Percentiles rank a stretch among this genome's conserved stretches.
Evolutionary conservation across 2,113 vertebrate genomes (phyloP).

Genomic region (Neolamprologus fasciatus): DNA sequence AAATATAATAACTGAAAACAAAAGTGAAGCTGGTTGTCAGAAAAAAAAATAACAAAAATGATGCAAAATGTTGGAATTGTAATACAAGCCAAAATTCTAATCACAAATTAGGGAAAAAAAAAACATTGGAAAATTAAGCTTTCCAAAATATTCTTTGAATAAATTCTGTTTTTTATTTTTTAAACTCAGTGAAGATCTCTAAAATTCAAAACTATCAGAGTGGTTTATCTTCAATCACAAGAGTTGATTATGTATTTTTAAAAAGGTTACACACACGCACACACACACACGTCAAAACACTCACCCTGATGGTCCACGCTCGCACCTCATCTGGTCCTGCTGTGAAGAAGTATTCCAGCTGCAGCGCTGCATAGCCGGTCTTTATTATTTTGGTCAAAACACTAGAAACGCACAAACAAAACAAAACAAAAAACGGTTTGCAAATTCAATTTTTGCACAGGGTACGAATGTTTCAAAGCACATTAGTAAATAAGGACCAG

Average conservation of each 20-base stretch:
- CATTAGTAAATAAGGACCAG: neutral
- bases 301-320: slow-evolving; percentile 98
- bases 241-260: neutral
- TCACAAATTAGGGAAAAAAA: neutral
- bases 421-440: neutral
- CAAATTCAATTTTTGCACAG: neutral
- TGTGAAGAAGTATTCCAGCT: slow-evolving; percentile 99
- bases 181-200: neutral
- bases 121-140: neutral
- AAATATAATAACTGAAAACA: neutral
- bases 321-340: slow-evolving; percentile 98
- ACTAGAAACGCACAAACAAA: slow-evolving; percentile 52
- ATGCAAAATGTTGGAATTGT: neutral
- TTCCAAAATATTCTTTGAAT: neutral
- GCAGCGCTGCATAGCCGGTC: slow-evolving; percentile 89
- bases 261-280: neutral
- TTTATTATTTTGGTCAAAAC: slow-evolving; percentile 99
- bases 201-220: neutral
- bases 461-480: neutral
- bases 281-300: slow-evolving; percentile 9
- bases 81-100: neutral
- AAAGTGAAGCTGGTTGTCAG: neutral
- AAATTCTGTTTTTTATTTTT: neutral
- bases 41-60: neutral
- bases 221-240: neutral